Conservation (phyloP, 2,888 invertebrate genomes). For the Thereva unica region DNA sequence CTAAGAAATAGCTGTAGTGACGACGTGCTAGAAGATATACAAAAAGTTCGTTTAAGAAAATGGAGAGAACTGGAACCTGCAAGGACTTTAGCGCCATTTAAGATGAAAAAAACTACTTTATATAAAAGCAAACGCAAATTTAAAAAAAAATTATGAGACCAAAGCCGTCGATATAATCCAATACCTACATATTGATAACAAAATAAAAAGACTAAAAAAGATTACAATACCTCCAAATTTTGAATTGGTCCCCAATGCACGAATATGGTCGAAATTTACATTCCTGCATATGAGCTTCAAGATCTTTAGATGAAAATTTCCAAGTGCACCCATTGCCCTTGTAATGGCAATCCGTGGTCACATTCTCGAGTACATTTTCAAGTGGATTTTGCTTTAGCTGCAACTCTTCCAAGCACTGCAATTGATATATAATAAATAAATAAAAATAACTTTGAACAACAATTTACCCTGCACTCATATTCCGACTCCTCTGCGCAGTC, state of each 20-base stretch:
- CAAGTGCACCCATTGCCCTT: conserved; percentile 10
- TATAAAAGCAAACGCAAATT: not conserved
- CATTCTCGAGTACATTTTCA: not conserved
- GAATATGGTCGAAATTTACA: conserved; percentile 22
- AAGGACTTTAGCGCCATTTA: no score
- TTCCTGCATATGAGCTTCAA: conserved; percentile 7
- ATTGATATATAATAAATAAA: not conserved
- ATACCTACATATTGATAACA: not conserved
- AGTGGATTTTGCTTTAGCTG: conserved; percentile 10
- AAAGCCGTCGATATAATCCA: not conserved
- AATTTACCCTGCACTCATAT: conserved; percentile 13
- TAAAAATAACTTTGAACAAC: not conserved
- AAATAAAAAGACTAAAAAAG: not conserved
- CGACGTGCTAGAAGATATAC: no score
- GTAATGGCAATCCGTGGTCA: conserved; percentile 4
- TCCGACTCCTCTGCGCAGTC: conserved; percentile 1
- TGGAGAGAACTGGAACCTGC: no score
- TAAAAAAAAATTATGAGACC: not conserved
- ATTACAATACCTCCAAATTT: conserved; percentile 14
- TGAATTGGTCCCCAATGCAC: conserved; percentile 17
- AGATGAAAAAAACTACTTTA: not conserved
- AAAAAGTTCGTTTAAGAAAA: no score
- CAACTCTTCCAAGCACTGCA: conserved; percentile 12
- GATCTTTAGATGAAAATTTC: not conserved
- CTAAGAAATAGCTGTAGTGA: no score